Conservation (phyloP, 2,888 invertebrate genomes). For the Eudemis profundana region DNA sequence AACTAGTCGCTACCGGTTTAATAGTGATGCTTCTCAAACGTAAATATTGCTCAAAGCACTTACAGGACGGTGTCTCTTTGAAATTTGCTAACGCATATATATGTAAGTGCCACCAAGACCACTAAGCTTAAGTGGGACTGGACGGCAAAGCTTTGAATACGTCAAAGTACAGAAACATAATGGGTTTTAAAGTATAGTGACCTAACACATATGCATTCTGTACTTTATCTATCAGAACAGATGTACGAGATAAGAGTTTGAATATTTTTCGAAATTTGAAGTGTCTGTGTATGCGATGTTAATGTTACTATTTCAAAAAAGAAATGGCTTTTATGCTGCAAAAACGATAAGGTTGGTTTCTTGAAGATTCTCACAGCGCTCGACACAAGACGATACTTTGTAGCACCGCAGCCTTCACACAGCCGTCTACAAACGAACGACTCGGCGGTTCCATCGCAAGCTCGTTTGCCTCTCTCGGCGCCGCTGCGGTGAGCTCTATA, state of each 20-base stretch:
- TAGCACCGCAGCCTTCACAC: conserved; percentile 27
- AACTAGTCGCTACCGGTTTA: too few species aligned
- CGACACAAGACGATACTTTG: conserved; percentile 25
- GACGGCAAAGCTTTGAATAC: not conserved
- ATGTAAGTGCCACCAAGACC: not conserved
- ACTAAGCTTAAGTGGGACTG: not conserved
- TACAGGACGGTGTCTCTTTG: not conserved
- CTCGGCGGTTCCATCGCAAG: conserved; percentile 21
- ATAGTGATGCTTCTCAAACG: not conserved
- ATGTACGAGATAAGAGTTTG: too few species aligned
- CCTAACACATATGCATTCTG: too few species aligned
- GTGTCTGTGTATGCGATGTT: too few species aligned
- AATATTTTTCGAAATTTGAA: too few species aligned
- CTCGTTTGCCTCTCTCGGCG: conserved; percentile 11
- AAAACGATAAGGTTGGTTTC: conserved; percentile 5
- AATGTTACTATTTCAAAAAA: not conserved
- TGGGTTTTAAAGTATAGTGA: not conserved
- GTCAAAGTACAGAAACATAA: not conserved
- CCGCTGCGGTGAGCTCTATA: conserved; percentile 24
- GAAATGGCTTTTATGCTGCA: conserved; percentile 9
- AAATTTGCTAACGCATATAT: not conserved
- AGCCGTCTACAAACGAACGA: conserved; percentile 25
- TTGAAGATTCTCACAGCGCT: conserved; percentile 8
- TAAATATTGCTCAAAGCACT: not conserved
- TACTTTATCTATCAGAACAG: too few species aligned